Evolutionary conservation across 2,888 invertebrate genomes (phyloP), one percentile per base, ranked within the genome.

Genomic region (Chalcosyrphus nemorum): DNA sequence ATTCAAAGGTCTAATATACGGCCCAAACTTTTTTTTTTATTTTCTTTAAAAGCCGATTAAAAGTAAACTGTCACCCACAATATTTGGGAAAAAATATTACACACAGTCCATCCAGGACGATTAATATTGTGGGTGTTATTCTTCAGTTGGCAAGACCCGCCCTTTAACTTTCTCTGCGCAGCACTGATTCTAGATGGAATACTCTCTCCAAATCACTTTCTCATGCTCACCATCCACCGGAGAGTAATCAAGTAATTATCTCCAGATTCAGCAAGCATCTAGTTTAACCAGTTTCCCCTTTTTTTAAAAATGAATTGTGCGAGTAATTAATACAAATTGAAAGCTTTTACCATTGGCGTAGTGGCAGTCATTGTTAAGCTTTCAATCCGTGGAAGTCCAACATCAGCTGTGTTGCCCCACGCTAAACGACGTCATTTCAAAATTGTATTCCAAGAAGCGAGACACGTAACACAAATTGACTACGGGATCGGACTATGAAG

Each of bases 261-360:
- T 76, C 68, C 45, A 45, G 13, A 77, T 77, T 77, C 76, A 77
- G 76, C 76, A 21, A 7, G 32, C 27, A 54, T 63, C 56, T 29
- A 41, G 27, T 61, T n/a, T 29, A 71, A 59, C 38, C 29, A 41
- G 52, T 54, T 77, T 70, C 68, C 76, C 76, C 54, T 68, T 24
- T 43, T n/a, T n/a, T n/a, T n/a, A n/a, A 4, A 45, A 77, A 70
- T 77, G 76, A 77, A 77, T 32, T 27, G 13, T 24, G 9, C n/a
- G 47, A 32, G 35, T 38, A 47, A 66, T 27, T 41, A 54, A 35
- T 1, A 38, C 13, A 38, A 38, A 54, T 45, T 56, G 11, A n/a
- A 56, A 2, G 19, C 54, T 66, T 35, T 21, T 27, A 5, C 2
- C 9, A 7, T 41, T n/a, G 52, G 71, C 27, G 41, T 35, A 41